Evolutionary conservation across 2,113 vertebrate genomes (phyloP), one percentile per base, ranked within the genome.

Genomic region (Cololabis saira): DNA sequence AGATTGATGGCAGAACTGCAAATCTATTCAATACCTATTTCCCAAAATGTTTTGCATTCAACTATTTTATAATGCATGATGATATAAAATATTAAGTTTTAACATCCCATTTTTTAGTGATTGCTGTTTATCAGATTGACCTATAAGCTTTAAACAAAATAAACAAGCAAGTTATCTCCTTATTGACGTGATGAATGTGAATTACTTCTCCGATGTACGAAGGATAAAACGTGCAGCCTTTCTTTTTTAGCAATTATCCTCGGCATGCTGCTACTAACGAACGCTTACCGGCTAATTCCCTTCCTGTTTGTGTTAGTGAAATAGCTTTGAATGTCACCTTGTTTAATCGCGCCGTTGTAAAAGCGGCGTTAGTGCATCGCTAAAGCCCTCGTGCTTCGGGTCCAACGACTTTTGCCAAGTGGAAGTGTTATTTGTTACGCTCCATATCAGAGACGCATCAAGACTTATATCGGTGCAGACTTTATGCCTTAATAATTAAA

Each of bases 311-410:
- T 78, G 59, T 68, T 52, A 61, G 59, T 56, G 59, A 76, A 71
- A 69, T 43, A 74, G 74, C 42, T 67, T 65, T 63, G 52, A 73
- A 76, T 75, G 61, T 76, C 68, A 81, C 68, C 72, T 65, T 74
- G 61, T 53, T 44, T 59, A 50, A 57, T 68, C 3, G 9, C 42
- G 67, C 54, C 22, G 49, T 56, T 24, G 30, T 44, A 53, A 67
- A 62, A 57, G 14, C 21, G 41, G 27, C 42, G 37, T 58, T 40
- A 49, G 50, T 19, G 21, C 13, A 30, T 44, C n/a, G 51, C 37
- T 24, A 33, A 57, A 62, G 40, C 27, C 5, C 21, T 15, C 0
- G 0, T 45, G 42, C 14, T 41, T 21, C 15, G n/a, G 18, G 22
- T 41, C 66, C 19, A 73, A 48, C 18, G 14, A 21, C 12, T 24